Conservation (phyloP, 2,113 vertebrate genomes). For the Macaca fascicularis region T2T-MFA8v1.1 NC_088393.1:36157001-36157500, state of each 20-base stretch:
- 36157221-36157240: not conserved
- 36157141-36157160: not conserved
- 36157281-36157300: not conserved
- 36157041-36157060: not conserved
- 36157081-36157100: not conserved
- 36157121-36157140: not conserved
- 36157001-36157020: not conserved
- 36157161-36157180: accelerated
- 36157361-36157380: not conserved
- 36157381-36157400: not conserved
- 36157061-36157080: not conserved
- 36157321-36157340: not conserved
- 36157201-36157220: not conserved
- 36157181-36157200: not conserved
- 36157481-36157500: not conserved
- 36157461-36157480: not conserved
- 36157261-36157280: too few species aligned
- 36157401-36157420: not conserved
- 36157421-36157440: too few species aligned
- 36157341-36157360: too few species aligned
- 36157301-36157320: not conserved
- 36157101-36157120: not conserved
- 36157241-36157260: not conserved
- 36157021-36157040: not conserved
- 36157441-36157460: not conserved